A percentile compares a stretch with the other conserved stretches of the same genome.
Evolutionary conservation across 2,113 vertebrate genomes (phyloP).

Genomic region (Barnardius zonarius): DNA sequence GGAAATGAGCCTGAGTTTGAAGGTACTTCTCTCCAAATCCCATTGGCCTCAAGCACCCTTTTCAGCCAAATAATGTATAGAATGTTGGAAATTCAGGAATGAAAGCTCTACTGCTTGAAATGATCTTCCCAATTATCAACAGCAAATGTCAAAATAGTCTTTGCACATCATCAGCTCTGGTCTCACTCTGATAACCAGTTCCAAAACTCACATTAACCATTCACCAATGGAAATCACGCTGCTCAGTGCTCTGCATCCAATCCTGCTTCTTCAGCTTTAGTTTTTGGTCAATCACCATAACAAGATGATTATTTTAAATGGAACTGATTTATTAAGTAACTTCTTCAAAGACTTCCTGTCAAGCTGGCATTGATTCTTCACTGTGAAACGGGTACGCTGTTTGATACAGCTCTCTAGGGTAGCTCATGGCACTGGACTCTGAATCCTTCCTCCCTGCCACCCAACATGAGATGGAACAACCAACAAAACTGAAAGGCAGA

Average conservation of each 20-base stretch:
- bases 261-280: background rate
- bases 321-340: background rate
- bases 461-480: background rate
- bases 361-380: background rate
- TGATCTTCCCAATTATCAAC: background rate
- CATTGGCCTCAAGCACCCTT: background rate
- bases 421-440: background rate
- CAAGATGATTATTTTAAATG: background rate
- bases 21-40: background rate
- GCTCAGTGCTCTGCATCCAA: background rate
- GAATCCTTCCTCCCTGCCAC: background rate
- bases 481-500: background rate
- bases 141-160: background rate
- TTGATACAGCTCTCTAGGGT: background rate
- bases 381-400: background rate
- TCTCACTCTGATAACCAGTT: background rate
- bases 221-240: background rate
- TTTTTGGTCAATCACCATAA: background rate
- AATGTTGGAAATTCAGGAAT: background rate
- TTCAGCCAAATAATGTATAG: background rate
- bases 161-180: background rate
- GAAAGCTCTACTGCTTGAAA: background rate
- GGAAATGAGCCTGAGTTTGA: background rate
- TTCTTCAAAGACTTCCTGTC: background rate
- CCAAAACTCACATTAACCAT: background rate